Conservation (phyloP, 2,113 vertebrate species). For the Alouatta palliata region DNA sequence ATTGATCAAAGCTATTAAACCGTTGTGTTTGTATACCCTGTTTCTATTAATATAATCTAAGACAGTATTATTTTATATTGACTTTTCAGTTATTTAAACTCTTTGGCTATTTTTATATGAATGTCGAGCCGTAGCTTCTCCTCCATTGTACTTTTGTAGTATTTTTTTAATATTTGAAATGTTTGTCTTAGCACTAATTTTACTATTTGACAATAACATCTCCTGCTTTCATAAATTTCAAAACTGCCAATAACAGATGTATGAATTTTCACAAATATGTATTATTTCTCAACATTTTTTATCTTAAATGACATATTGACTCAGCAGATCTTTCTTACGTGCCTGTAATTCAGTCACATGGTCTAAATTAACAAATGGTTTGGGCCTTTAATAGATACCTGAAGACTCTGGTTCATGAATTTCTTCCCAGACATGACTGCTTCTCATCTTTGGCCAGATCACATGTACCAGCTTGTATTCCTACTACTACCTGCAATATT, state of each 20-base stretch:
- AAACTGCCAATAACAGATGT: neutral
- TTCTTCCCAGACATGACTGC: neutral
- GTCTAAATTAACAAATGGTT: neutral
- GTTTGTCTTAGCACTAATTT: constrained; percentile 22
- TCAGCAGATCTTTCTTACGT: neutral
- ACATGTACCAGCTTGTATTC: neutral
- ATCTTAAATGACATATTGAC: neutral
- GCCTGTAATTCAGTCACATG: neutral
- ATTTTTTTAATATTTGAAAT: constrained; percentile 20
- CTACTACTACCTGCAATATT: neutral
- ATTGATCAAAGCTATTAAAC: neutral
- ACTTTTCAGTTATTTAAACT: neutral
- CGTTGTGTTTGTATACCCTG: neutral
- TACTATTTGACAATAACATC: constrained; percentile 33
- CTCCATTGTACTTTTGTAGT: neutral
- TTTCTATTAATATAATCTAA: constrained; percentile 24
- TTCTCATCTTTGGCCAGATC: neutral
- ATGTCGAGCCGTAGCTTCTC: neutral
- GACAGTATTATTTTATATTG: neutral
- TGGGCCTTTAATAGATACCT: neutral
- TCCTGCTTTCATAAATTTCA: constrained; percentile 20
- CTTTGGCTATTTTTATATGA: neutral
- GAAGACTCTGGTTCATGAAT: neutral
- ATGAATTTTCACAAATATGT: constrained; percentile 17
- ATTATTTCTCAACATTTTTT: constrained; percentile 11